A percentile compares a stretch with the other conserved stretches of the same genome.
phyloP scores from a whole-genome alignment of 1,140 invertebrate genomes.

The Gonioctena quinquepunctata region DNA sequence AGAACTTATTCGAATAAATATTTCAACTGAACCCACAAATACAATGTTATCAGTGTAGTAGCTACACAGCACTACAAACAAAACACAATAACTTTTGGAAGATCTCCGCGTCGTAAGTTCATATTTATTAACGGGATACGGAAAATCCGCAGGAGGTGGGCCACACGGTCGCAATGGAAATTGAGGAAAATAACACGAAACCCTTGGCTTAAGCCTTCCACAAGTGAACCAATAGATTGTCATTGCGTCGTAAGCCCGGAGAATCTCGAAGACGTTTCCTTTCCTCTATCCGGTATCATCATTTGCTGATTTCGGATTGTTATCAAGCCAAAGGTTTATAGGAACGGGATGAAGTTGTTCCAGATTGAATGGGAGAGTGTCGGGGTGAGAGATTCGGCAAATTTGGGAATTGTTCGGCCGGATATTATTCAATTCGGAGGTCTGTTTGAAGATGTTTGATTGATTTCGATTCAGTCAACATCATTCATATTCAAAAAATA shows the following conservation, averaged over 20 bases:
- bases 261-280: conserved; percentile 27
- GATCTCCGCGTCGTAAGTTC: not conserved
- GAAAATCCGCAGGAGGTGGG: not conserved
- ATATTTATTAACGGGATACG: not conserved
- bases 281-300: conserved; percentile 12
- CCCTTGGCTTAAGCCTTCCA: conserved; percentile 29
- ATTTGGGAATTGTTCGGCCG: conserved; percentile 14
- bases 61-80: too few relatives aligned
- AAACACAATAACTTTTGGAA: not conserved
- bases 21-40: too few relatives aligned
- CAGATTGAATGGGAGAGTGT: conserved; percentile 18
- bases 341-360: not conserved
- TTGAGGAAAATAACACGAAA: conserved; percentile 24
- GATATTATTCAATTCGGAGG: not conserved
- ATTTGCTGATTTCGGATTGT: conserved; percentile 14
- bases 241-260: conserved; percentile 36
- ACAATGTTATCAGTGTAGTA: too few relatives aligned
- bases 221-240: conserved; percentile 42
- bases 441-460: too few relatives aligned
- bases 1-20: too few relatives aligned
- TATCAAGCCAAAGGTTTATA: not conserved
- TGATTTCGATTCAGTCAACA: too few relatives aligned
- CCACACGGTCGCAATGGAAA: not conserved
- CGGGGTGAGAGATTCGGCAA: not conserved
- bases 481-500: too few relatives aligned